Percentiles rank a stretch among this genome's conserved stretches.
phyloP scores from a whole-genome alignment of 35 echinoderm and acorn worm genomes.

The Eucidaris tribuloides region DNA sequence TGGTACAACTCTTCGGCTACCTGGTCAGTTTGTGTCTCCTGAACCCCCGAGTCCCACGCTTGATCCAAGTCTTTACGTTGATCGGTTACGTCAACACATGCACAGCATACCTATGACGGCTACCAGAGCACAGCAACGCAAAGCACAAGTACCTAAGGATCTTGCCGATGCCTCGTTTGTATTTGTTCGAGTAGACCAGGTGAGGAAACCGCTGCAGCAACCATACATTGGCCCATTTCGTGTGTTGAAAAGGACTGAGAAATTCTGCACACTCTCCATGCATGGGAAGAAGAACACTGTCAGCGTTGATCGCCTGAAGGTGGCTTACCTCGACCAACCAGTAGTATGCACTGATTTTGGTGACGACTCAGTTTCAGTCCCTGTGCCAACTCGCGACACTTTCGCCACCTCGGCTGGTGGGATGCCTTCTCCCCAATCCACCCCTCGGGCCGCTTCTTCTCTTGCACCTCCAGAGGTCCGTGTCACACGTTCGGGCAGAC shows the following conservation, averaged over 20 bases:
- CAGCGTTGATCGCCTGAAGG: constrained; percentile 36
- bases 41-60: background rate
- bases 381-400: background rate
- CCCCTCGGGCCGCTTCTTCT: background rate
- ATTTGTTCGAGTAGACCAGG: background rate
- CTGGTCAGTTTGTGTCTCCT: constrained; percentile 27
- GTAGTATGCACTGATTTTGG: background rate
- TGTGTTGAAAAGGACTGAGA: background rate
- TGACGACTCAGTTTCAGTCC: background rate
- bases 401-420: background rate
- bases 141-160: background rate
- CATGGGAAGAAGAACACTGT: background rate
- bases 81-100: constrained; percentile 9
- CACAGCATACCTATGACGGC: background rate
- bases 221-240: constrained; percentile 6
- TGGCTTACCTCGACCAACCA: constrained; percentile 12
- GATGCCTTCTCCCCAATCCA: background rate
- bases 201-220: constrained; percentile 36
- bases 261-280: background rate
- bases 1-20: constrained; percentile 49
- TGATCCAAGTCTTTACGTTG: background rate
- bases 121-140: background rate
- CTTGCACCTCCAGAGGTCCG: background rate
- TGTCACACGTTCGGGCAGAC: background rate
- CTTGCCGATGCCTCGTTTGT: background rate